phyloP scores from a whole-genome alignment of 2,797 vertebrate genomes.

The Sebastes hopkinsi region DNA sequence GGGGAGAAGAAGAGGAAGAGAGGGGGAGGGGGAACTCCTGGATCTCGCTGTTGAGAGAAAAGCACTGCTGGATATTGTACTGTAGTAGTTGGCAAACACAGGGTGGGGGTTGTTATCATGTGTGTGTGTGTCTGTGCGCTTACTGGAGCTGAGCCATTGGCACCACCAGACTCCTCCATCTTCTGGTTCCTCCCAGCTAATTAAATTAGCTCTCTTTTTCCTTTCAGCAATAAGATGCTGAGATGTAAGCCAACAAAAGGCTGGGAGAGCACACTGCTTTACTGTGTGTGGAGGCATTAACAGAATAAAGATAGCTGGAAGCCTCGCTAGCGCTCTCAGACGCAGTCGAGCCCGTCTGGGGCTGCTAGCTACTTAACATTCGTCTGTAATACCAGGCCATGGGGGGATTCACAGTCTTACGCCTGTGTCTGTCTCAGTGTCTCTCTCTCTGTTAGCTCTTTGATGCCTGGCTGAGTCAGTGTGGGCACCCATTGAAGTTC shows the following conservation, averaged over 20 bases:
- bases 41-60: conserved; percentile 60
- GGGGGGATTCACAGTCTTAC: conserved; percentile 56
- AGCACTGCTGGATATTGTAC: conserved; percentile 71
- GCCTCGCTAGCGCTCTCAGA: conserved; percentile 43
- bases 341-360: conserved; percentile 61
- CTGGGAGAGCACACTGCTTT: conserved; percentile 51
- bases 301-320: conserved; percentile 61
- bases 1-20: conserved; percentile 26
- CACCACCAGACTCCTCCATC: conserved; percentile 61
- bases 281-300: conserved; percentile 55
- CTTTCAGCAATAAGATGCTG: conserved; percentile 63
- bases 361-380: conserved; percentile 72
- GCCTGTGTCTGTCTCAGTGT: conserved; percentile 50
- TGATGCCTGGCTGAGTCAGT: conserved; percentile 58
- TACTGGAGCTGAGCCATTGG: conserved; percentile 69
- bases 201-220: conserved; percentile 74
- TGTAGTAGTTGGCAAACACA: conserved; percentile 69
- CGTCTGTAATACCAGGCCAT: conserved; percentile 57
- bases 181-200: conserved; percentile 75
- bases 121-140: conserved; percentile 35
- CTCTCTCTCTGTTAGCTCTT: conserved; percentile 50
- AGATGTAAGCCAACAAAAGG: conserved; percentile 68
- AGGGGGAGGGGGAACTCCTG: conserved; percentile 63
- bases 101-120: conserved; percentile 51
- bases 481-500: conserved; percentile 48